Percentiles rank a stretch among this genome's conserved stretches.
These are phyloP conservation scores for Menidia menidia DNA, from an alignment of 2,797 vertebrate genomes.

Conservation along the genomic window DNA sequence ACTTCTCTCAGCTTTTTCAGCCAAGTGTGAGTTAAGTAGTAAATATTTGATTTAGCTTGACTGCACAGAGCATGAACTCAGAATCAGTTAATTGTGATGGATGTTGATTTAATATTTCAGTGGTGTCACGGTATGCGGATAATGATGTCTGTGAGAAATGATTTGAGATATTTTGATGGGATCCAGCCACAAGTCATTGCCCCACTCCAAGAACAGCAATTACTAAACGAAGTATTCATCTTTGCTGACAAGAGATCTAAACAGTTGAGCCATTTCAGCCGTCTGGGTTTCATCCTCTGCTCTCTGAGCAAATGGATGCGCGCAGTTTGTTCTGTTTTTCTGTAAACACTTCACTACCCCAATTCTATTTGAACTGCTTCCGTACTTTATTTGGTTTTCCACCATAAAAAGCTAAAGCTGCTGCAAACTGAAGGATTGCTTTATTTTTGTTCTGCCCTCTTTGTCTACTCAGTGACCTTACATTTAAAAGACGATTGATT, in stretches of 20 bases:
- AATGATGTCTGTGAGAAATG: neutral
- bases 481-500: neutral
- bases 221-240: slow-evolving; percentile 21
- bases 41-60: no score
- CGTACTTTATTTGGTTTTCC: neutral
- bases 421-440: neutral
- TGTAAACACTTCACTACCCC: slow-evolving; percentile 10
- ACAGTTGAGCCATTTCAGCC: slow-evolving; percentile 20
- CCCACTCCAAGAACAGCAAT: neutral
- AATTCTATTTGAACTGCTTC: slow-evolving; percentile 1
- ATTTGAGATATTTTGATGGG: slow-evolving; percentile 5
- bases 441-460: neutral
- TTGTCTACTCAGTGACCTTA: neutral
- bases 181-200: neutral
- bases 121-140: neutral
- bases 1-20: slow-evolving; percentile 8
- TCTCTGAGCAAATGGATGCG: slow-evolving; percentile 26
- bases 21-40: no score
- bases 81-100: neutral
- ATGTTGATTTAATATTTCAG: neutral
- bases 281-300: slow-evolving; percentile 24
- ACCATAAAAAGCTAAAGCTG: neutral
- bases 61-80: no score
- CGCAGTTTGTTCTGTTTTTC: neutral
- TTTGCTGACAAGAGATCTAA: slow-evolving; percentile 45